Conservation (phyloP, 2,888 invertebrate species). For the Thumatha senex region DNA sequence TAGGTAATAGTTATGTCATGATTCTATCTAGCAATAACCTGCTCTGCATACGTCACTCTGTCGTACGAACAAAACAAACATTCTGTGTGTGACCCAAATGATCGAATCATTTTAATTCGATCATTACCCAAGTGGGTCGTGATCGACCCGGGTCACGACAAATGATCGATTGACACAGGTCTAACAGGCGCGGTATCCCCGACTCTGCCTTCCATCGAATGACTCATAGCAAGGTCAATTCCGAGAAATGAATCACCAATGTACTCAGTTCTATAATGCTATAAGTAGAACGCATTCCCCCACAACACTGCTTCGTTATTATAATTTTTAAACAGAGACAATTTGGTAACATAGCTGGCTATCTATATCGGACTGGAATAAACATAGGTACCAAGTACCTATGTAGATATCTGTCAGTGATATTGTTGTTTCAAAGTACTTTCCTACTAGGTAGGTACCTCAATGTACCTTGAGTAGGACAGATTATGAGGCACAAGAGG, state of each 20-base stretch:
- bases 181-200: conserved; percentile 84
- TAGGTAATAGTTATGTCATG: too few species aligned
- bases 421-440: neutral
- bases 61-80: too few species aligned
- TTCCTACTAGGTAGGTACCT: too few species aligned
- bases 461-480: too few species aligned
- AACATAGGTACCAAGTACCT: conserved; percentile 2
- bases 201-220: conserved; percentile 83
- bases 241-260: conserved; percentile 84
- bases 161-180: too few species aligned
- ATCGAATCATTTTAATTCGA: too few species aligned
- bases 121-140: too few species aligned
- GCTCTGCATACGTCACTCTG: too few species aligned
- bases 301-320: conserved; percentile 56
- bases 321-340: conserved; percentile 50
- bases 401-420: neutral
- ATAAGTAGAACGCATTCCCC: conserved; percentile 75
- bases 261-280: conserved; percentile 77
- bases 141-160: too few species aligned
- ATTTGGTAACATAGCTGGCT: conserved; percentile 13
- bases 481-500: too few species aligned
- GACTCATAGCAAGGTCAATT: conserved; percentile 85
- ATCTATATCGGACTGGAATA: neutral
- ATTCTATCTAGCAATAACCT: too few species aligned
- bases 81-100: too few species aligned